Base-by-base conservation (phyloP, 2,113 vertebrate genomes). In the Acanthisitta chloris region DNA sequence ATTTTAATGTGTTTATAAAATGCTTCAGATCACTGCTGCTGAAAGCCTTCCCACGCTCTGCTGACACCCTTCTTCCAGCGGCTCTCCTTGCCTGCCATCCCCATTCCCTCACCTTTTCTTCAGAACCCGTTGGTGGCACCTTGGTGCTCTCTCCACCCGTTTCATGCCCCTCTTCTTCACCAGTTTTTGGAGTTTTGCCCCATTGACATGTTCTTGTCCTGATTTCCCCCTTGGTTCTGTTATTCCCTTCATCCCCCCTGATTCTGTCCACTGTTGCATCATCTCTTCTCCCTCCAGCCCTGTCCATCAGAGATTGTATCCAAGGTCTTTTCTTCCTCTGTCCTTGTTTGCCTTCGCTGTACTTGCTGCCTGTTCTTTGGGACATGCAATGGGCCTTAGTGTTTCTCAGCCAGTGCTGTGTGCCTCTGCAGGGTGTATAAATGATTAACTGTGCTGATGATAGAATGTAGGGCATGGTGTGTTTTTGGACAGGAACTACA, bases 1-100 rank as follows among this genome's bases (percentile, higher is more conserved):
- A 92, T 91, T 67, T 86, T 84, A 88, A 90, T 90, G 42, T 38
- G 33, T 65, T 90, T 86, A 18, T 49, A 14, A 69, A 83, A 42
- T 4, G 14, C 49, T 23, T 57, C 55, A n/a, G n/a, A n/a, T n/a
- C n/a, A n/a, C 42, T 31, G 15, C 10, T 86, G 54, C 73, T 83
- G 45, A 64, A 64, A 71, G 12, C 49, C 25, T 45, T 72, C 23
- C 57, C 6, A 0, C 2, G 3, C 38, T 71, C 59, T 4, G 3
- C 20, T 43, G 61, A 59, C 3, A 7, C 31, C 34, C 42, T 64
- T 49, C 52, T 69, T 81, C 57, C 73, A n/a, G 28, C 7, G 0
- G 19, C 61, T 76, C 21, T 38, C 40, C 40, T 65, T 80, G 34
- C 76, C 65, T 52, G 14, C 54, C 58, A 21, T 49, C 34, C 69